Evolutionary conservation across 2,888 invertebrate species (phyloP).

Genomic region (Hanleya hanleyi): DNA sequence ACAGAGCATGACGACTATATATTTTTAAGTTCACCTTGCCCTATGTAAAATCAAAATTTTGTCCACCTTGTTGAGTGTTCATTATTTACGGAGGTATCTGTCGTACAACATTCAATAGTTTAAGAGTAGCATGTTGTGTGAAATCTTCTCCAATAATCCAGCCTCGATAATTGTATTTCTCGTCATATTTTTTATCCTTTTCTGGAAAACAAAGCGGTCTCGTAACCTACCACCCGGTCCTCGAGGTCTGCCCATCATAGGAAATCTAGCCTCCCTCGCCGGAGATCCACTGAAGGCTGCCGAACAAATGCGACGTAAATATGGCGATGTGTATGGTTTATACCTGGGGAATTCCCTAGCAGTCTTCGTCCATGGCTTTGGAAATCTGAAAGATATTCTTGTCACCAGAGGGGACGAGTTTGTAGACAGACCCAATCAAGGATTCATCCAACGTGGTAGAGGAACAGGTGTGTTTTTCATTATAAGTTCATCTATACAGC

Average conservation of each 20-base stretch:
- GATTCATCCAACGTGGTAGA: no score
- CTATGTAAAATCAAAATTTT: no score
- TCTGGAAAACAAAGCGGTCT: not conserved
- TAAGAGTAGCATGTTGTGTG: no score
- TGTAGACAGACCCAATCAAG: conserved; percentile 36
- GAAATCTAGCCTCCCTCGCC: not conserved
- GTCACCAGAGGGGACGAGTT: conserved; percentile 37
- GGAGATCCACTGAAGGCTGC: not conserved
- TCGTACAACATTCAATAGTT: no score
- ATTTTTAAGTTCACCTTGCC: no score
- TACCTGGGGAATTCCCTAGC: conserved; percentile 37
- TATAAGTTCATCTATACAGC: no score
- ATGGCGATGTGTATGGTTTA: conserved; percentile 39
- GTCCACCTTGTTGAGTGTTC: no score
- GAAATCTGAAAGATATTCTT: conserved; percentile 37
- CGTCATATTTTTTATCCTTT: not conserved
- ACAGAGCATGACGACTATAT: no score
- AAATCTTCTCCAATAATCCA: no score
- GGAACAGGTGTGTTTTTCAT: no score
- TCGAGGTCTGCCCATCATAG: not conserved
- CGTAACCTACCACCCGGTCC: not conserved
- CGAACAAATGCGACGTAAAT: conserved; percentile 18
- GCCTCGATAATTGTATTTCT: no score
- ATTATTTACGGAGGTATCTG: no score
- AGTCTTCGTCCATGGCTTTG: conserved; percentile 36